Evolutionary conservation across 2,888 invertebrate genomes (phyloP).

Genomic region (Agrilus cyanescens): DNA sequence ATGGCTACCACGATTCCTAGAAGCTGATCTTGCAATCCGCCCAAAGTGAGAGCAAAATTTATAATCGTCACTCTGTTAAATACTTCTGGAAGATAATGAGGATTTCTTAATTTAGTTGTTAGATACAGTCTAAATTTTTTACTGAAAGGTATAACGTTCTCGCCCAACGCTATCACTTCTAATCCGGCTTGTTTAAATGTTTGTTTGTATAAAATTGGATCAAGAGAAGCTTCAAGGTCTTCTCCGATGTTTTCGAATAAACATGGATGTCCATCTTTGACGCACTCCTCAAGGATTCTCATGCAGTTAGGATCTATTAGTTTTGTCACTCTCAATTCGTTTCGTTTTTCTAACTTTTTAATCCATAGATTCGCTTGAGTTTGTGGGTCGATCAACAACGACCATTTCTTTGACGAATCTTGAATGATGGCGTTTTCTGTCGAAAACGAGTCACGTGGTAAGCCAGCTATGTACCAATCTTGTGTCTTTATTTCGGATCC

Average conservation of each 20-base stretch:
- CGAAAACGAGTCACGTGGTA: slow-evolving; percentile 72
- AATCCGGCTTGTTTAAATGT: slow-evolving; percentile 63
- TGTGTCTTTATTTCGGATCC: slow-evolving; percentile 81
- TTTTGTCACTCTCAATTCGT: slow-evolving; percentile 58
- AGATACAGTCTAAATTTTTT: slow-evolving; percentile 66
- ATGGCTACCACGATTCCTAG: slow-evolving; percentile 75
- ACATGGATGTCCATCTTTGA: slow-evolving; percentile 66
- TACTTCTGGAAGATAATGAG: slow-evolving; percentile 75
- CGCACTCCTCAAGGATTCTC: slow-evolving; percentile 59
- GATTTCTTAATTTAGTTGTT: slow-evolving; percentile 73
- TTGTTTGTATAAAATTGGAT: slow-evolving; percentile 63
- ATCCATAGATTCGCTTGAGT: slow-evolving; percentile 80
- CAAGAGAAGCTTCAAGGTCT: slow-evolving; percentile 65
- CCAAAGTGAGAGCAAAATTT: slow-evolving; percentile 72
- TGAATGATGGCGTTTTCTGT: slow-evolving; percentile 78
- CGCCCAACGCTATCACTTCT: slow-evolving; percentile 65
- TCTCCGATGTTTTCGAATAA: slow-evolving; percentile 68
- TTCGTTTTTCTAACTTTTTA: slow-evolving; percentile 66
- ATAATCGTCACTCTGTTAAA: slow-evolving; percentile 73
- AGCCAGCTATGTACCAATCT: slow-evolving; percentile 71
- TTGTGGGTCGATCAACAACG: slow-evolving; percentile 74
- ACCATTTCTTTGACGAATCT: slow-evolving; percentile 66
- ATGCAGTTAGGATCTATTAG: slow-evolving; percentile 66
- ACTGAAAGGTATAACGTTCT: slow-evolving; percentile 66
- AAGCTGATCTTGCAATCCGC: slow-evolving; percentile 73